phyloP scores from a whole-genome alignment of 92 coral and sea anemone genomes.

The Meandrina meandrites region DNA sequence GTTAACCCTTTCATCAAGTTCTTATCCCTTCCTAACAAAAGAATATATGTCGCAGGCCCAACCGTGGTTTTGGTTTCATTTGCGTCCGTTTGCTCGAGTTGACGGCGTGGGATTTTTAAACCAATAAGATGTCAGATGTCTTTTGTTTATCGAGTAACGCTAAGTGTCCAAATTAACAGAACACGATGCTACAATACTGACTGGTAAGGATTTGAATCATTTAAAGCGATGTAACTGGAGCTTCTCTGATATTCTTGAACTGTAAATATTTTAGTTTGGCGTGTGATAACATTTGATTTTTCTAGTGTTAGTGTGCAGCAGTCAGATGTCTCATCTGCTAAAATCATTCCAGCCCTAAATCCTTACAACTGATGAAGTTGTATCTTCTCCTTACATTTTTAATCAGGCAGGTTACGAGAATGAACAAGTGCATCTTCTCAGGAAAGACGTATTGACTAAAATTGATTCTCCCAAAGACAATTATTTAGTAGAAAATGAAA shows the following conservation, averaged over 20 bases:
- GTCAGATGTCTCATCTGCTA: neutral
- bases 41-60: too few relatives aligned
- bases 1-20: too few relatives aligned
- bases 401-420: neutral
- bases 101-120: too few relatives aligned
- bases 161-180: too few relatives aligned
- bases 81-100: too few relatives aligned
- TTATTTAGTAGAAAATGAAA: neutral
- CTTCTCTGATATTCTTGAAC: neutral
- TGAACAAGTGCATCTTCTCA: neutral
- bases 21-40: too few relatives aligned
- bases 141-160: too few relatives aligned
- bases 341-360: neutral
- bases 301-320: neutral
- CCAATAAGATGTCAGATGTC: too few relatives aligned
- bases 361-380: neutral
- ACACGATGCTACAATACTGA: too few relatives aligned
- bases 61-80: too few relatives aligned
- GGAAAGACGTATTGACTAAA: neutral
- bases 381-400: neutral
- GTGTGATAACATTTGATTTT: too few relatives aligned
- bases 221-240: neutral
- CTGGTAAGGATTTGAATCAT: too few relatives aligned
- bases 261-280: neutral
- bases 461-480: neutral